Evolutionary conservation across 2,888 invertebrate species (phyloP).

Genomic region (Drosophila mercatorum): DNA sequence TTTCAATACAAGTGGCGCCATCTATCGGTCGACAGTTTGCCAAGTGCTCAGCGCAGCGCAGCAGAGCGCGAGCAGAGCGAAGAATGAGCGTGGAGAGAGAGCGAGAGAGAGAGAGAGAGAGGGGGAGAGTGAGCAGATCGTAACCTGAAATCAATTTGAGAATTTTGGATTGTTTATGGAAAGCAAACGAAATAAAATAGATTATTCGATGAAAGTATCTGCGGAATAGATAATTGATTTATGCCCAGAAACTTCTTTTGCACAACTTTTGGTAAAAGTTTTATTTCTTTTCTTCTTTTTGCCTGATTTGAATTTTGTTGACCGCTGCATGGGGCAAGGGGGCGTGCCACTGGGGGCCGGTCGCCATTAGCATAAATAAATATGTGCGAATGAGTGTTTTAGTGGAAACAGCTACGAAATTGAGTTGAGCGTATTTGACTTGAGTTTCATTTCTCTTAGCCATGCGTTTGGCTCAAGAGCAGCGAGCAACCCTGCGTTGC

Average conservation of each 20-base stretch:
- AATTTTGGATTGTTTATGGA: conserved; percentile 21
- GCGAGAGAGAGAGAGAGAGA: not conserved
- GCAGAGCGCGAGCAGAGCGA: not conserved
- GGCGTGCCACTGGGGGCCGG: conserved; percentile 5
- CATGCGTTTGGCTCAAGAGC: conserved; percentile 28
- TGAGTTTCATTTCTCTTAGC: conserved; percentile 5
- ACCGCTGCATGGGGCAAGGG: conserved; percentile 15
- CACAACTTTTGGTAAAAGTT: conserved; percentile 56
- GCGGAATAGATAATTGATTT: conserved; percentile 72
- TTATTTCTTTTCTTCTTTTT: not conserved
- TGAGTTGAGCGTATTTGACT: not conserved
- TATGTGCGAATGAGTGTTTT: conserved; percentile 26
- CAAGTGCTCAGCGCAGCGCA: conserved; percentile 14
- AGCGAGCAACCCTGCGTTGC: not conserved
- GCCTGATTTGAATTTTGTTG: conserved; percentile 46
- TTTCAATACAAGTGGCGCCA: conserved; percentile 54
- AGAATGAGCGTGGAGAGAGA: not conserved
- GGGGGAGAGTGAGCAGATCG: not conserved
- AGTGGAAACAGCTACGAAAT: conserved; percentile 7
- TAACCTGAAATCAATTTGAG: conserved; percentile 23
- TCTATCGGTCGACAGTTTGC: conserved; percentile 46
- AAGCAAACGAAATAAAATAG: conserved; percentile 54
- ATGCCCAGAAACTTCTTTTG: conserved; percentile 50
- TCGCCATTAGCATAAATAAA: conserved; percentile 53
- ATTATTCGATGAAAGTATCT: conserved; percentile 43